Conservation (phyloP, 2,888 invertebrate species). For the Romanomermis culicivorax region DNA sequence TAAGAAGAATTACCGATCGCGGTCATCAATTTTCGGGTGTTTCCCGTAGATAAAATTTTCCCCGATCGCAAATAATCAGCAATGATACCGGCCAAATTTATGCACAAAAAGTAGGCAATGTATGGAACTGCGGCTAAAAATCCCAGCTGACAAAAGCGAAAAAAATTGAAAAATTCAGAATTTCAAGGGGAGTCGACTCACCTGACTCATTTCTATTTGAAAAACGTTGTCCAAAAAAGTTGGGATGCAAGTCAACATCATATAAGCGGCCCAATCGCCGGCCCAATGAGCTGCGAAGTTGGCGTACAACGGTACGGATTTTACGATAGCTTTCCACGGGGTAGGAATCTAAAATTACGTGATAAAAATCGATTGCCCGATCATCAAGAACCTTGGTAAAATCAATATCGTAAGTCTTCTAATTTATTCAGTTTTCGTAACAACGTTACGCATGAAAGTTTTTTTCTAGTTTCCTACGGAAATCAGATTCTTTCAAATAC, state of each 20-base stretch:
- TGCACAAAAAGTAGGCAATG: slow-evolving; percentile 24
- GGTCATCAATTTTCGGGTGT: slow-evolving; percentile 26
- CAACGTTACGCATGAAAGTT: no score
- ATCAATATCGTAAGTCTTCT: no score
- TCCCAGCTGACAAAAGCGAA: slow-evolving; percentile 28
- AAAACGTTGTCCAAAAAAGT: slow-evolving; percentile 29
- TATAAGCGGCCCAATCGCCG: slow-evolving; percentile 35
- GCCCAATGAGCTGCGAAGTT: slow-evolving; percentile 32
- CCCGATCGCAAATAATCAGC: slow-evolving; percentile 21
- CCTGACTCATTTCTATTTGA: slow-evolving; percentile 17
- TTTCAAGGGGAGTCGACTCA: no score
- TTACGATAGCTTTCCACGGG: slow-evolving; percentile 30
- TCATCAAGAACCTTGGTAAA: no score
- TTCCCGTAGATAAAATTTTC: slow-evolving; percentile 20
- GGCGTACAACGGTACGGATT: slow-evolving; percentile 29
- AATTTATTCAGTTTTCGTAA: no score
- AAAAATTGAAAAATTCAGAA: no score
- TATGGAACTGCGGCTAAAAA: slow-evolving; percentile 26
- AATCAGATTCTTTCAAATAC: no score
- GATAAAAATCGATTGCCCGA: no score
- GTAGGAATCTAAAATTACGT: slow-evolving; percentile 27
- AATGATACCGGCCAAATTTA: slow-evolving; percentile 23
- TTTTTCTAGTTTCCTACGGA: no score
- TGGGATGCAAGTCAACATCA: slow-evolving; percentile 34
- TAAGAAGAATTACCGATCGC: slow-evolving; percentile 23